Evolutionary conservation across 2,113 vertebrate genomes (phyloP), one percentile per base, ranked within the genome.

Genomic region (Pseudorhombus dupliciocellatus): DNA sequence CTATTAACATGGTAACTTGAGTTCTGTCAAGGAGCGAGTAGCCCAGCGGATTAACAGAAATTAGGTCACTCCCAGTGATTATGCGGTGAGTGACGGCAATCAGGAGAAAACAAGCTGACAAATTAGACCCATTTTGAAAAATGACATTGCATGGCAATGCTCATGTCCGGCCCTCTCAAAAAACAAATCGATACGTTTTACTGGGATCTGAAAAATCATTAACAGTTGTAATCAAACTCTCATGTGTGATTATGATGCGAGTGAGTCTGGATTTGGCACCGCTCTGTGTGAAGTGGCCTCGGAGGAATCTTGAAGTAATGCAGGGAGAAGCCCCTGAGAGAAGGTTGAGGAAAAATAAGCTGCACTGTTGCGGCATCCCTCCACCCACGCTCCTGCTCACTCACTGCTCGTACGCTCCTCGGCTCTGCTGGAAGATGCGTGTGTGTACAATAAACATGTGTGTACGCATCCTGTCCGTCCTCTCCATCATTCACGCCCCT

Each of bases 321-420:
- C 75, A 60, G 84, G 6, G 63, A 79, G 73, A 59, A 65, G 51
- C 59, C 76, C 79, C 60, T 37, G 64, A 60, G 68, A 74, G 70
- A 62, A 55, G 79, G 68, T 34, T 70, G 79, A 88, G 69, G 85
- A 74, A 75, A 77, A 86, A 91, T 82, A 89, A 89, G 75, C 87
- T 88, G 86, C 84, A 84, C 82, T 73, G 76, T 74, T 84, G 85
- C 87, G 50, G 84, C 87, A 87, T 85, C 84, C 85, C 85, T 84
- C 83, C 87, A 76, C 88, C 81, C 84, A 84, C 87, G 9, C 87
- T 61, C 73, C 66, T 37, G 72, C 85, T 87, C 79, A 78, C 77
- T 79, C 79, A 75, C 71, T 55, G 22, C 71, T 64, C 58, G 58
- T 62, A 83, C 62, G 58, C 77, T 15, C 80, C 16, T 87, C 79